These are phyloP conservation scores for Diarsia rubi DNA, from an alignment of 2,888 invertebrate species.

Conservation along the genomic window DNA sequence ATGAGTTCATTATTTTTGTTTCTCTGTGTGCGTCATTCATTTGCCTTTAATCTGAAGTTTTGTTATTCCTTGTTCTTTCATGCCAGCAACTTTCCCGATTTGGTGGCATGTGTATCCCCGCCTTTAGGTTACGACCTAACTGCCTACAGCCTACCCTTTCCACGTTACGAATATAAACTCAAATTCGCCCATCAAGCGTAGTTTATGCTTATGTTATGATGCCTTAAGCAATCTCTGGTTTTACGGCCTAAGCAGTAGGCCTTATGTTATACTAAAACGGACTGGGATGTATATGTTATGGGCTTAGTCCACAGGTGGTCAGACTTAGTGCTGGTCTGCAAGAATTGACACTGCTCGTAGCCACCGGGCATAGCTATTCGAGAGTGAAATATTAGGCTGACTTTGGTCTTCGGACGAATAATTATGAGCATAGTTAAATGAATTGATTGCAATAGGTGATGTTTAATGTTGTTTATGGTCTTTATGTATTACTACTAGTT, in stretches of 20 bases:
- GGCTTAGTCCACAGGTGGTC: slow-evolving; percentile 40
- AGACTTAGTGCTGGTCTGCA: slow-evolving; percentile 15
- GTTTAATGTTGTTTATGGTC: not conserved
- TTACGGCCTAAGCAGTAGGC: slow-evolving; percentile 31
- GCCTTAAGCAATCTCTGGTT: slow-evolving; percentile 38
- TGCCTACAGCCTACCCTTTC: not conserved
- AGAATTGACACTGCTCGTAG: slow-evolving; percentile 29
- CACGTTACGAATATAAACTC: slow-evolving; percentile 22
- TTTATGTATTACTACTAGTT: not conserved
- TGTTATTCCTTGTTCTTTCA: not conserved
- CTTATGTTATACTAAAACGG: slow-evolving; percentile 25
- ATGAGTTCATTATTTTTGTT: not conserved
- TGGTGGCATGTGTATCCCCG: too few relatives aligned
- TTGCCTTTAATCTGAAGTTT: not conserved
- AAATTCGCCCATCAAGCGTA: slow-evolving; percentile 15
- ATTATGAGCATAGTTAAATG: not conserved
- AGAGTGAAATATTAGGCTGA: slow-evolving; percentile 17
- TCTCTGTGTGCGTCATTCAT: not conserved
- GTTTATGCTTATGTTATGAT: slow-evolving; percentile 39
- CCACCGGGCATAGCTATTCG: slow-evolving; percentile 23
- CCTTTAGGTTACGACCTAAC: slow-evolving; percentile 3
- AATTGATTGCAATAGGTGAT: not conserved
- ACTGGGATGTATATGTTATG: slow-evolving; percentile 39
- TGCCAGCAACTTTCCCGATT: too few relatives aligned
- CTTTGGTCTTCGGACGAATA: not conserved